A percentile compares a stretch with the other conserved stretches of the same genome.
These are phyloP conservation scores for Agrochola macilenta DNA, from an alignment of 2,888 invertebrate species.

Conservation along the genomic window DNA sequence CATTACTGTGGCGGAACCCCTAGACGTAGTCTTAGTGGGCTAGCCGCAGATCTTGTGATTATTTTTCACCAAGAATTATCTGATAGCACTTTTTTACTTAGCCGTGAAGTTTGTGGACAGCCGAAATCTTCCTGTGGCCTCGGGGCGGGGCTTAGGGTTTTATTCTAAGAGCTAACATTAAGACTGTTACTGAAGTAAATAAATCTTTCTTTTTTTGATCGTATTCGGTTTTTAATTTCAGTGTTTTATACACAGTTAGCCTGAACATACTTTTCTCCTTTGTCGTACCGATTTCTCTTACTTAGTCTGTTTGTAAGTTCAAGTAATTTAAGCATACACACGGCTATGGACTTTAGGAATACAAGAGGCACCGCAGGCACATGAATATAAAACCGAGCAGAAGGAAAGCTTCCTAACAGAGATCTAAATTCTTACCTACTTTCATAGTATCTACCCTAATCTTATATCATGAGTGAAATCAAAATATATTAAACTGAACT, in stretches of 20 bases:
- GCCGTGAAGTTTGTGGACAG: slow-evolving; percentile 63
- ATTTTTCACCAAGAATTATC: slow-evolving; percentile 64
- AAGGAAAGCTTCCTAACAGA: no score
- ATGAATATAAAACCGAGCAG: no score
- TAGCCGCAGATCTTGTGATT: slow-evolving; percentile 72
- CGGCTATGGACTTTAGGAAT: neutral
- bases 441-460: no score
- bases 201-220: slow-evolving; percentile 57
- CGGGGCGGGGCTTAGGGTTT: slow-evolving; percentile 67
- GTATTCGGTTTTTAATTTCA: slow-evolving; percentile 34
- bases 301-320: neutral
- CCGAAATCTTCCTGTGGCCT: slow-evolving; percentile 61
- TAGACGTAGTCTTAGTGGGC: slow-evolving; percentile 75
- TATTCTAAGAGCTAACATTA: slow-evolving; percentile 63
- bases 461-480: no score
- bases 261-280: neutral
- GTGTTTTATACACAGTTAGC: neutral
- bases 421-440: no score
- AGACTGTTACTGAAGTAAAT: slow-evolving; percentile 69
- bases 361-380: neutral
- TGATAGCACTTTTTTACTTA: slow-evolving; percentile 66
- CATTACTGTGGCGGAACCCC: slow-evolving; percentile 78
- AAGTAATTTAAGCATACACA: neutral
- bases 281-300: neutral
- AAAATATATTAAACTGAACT: no score